Percentiles rank a stretch among this genome's conserved stretches.
phyloP scores from a whole-genome alignment of 2,888 invertebrate species.

The Microctonus brassicae region DNA sequence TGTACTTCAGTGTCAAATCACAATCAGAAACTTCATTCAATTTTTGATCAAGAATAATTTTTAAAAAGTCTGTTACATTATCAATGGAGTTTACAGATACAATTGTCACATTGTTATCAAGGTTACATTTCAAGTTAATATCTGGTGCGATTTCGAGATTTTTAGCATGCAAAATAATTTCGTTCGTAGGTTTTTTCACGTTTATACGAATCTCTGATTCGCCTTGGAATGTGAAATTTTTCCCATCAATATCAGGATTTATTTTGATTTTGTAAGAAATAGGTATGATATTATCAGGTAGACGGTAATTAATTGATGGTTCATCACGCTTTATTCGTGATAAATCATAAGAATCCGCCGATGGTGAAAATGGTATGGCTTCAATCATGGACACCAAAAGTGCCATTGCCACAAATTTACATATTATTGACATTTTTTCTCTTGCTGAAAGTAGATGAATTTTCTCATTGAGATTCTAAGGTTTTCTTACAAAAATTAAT shows the following conservation, averaged over 20 bases:
- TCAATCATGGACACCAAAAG: not conserved
- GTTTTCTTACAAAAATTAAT: too few species aligned
- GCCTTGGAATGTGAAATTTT: conserved; percentile 30
- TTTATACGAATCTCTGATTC: conserved; percentile 15
- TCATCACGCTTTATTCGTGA: not conserved
- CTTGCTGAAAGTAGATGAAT: not conserved
- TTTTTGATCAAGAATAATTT: not conserved
- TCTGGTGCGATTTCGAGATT: conserved; percentile 18
- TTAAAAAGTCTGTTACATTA: not conserved
- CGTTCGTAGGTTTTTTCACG: fast-evolving
- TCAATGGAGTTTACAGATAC: conserved; percentile 49
- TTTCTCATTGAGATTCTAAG: too few species aligned
- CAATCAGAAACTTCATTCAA: conserved; percentile 56
- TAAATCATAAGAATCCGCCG: not conserved
- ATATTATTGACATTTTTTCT: not conserved
- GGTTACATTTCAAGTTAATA: conserved; percentile 71
- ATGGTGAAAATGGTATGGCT: not conserved
- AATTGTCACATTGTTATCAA: conserved; percentile 63
- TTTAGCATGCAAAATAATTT: conserved; percentile 41
- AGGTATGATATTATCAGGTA: conserved; percentile 72
- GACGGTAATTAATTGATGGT: conserved; percentile 64
- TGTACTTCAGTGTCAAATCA: conserved; percentile 71
- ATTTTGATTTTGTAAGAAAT: conserved; percentile 71
- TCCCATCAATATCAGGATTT: conserved; percentile 68
- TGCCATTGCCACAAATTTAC: not conserved